Evolutionary conservation across 2,888 invertebrate genomes (phyloP), one percentile per base, ranked within the genome.

Genomic region (Fabriciana adippe): DNA sequence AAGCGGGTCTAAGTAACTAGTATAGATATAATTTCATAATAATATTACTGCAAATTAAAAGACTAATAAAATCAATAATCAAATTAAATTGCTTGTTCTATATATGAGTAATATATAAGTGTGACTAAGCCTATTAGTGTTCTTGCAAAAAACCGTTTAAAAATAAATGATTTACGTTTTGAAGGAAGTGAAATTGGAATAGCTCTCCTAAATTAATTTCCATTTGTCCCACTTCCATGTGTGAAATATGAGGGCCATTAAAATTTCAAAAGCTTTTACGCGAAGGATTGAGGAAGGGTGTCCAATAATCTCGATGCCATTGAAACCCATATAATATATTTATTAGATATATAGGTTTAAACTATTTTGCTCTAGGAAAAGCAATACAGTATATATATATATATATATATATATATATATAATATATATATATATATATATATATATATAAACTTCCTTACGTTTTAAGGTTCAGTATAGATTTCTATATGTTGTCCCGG

Each of bases 191-290:
- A 15, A 45, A 62, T 16, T 61, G 26, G 50, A 48, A 59, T 51
- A 11, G 21, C 35, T 62, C 54, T 54, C 26, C 45, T 63, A 47
- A 47, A 63, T 54, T 54, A 54, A 47, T 54, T 63, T 54, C 35
- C 54, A 45, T 63, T 63, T 63, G 45, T 51, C 59, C n/a, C 48
- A 51, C 35, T 41, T 41, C 35, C 35, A 61, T 47, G 45, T 63
- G 45, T 54, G 62, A 63, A 54, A 45, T 62, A 63, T 45, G 62
- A 16, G 11, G 26, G 54, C 15, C 18, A 55, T 60, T 60, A 55
- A 55, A 54, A 65, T 65, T 65, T 65, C 45, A 57, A 65, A 57
- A 65, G 64, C 35, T 53, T 50, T 50, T n/a, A 41, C 18, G 61
- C 47, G 54, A 53, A 13, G 47, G 47, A 55, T 64, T 50, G 31